Evolutionary conservation across 2,888 invertebrate genomes (phyloP), one percentile per base, ranked within the genome.

Genomic region (Agapostemon virescens): DNA sequence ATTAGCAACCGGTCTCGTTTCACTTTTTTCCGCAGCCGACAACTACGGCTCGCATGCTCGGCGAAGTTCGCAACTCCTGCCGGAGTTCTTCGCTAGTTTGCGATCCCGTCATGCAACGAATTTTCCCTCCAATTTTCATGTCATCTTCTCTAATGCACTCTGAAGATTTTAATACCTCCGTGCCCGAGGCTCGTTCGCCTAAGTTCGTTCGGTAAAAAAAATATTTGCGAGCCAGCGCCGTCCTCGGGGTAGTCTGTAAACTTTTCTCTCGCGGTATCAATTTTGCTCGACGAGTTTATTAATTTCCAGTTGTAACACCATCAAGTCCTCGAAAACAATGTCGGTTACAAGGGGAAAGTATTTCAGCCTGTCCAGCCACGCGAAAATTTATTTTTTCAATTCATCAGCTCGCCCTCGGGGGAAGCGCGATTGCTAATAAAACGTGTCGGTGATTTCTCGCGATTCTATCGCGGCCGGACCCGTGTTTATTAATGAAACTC

Each of bases 401-500:
- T 52, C 69, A n/a, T 26, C 7, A 38, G 17, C 20, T 20, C 61
- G n/a, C 33, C 20, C 64, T 2, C 36, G 23, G 9, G 66, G 26
- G 40, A 26, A 20, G n/a, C 17, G 52, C 5, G 26, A 55, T 45
- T 58, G 15, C 66, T 64, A 74, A 40, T 49, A 55, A 66, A 76
- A 64, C 74, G 74, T 26, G 55, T 20, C 64, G 33, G 55, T 66
- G 74, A 66, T 76, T 66, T 76, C 36, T 42, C n/a, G 17, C 55
- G 42, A 63, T 71, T 71, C 30, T 30, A 33, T 30, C 49, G 23
- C 23, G 30, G 63, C 30, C 33, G 23, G 64, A 64, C 38, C 38
- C 30, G 45, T 64, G 74, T 64, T 58, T 55, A 36, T 74, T 38
- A 74, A 74, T 66, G 55, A 76, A 73, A 74, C 74, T 74, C 74